Base-by-base conservation (phyloP, 2,797 vertebrate genomes). In the Muscicapa comitata region DNA sequence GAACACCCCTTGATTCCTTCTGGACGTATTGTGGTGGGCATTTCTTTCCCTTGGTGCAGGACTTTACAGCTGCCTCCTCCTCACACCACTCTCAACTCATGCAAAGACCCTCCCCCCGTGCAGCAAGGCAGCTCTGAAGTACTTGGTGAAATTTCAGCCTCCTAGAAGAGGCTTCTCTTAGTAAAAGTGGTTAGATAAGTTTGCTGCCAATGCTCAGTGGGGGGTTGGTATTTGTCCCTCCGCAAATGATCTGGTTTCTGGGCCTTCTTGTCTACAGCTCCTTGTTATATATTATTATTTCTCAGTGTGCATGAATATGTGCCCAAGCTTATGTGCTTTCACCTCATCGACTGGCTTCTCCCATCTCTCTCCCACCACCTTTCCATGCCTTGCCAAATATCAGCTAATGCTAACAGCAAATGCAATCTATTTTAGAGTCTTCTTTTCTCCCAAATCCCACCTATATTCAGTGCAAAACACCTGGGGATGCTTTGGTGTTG, bases 61-160 rank as follows among this genome's bases (percentile, higher is more conserved):
- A 55, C 90, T 88, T 85, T 37, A 38, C 13, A 72, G 48, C 54
- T 87, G 65, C 66, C 68, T 76, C n/a, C 65, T 76, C n/a, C 45
- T 81, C 2, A 6, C 54, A 77, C 68, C 2, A 1, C 42, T 73
- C 28, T 17, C 38, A 71, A 24, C 18, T 61, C 31, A 15, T 0
- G 31, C 42, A 66, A 72, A 86, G 8, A n/a, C 40, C n/a, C 33
- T 62, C 43, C 25, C 31, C 13, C 3, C 0, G 4, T 8, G 35
- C 67, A 51, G 13, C 5, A 3, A 24, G 0, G 2, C 57, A 47
- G 21, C 25, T 71, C 10, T 13, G 25, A 53, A 48, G 7, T 1
- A 5, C 48, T 37, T 9, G 0, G 29, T 38, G 42, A 78, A 58
- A 17, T 40, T 70, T 35, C 67, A 55, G 40, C 15, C 57, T 87